Conservation (phyloP, 2,888 invertebrate species). For the Hypselothyrea guttata region DNA sequence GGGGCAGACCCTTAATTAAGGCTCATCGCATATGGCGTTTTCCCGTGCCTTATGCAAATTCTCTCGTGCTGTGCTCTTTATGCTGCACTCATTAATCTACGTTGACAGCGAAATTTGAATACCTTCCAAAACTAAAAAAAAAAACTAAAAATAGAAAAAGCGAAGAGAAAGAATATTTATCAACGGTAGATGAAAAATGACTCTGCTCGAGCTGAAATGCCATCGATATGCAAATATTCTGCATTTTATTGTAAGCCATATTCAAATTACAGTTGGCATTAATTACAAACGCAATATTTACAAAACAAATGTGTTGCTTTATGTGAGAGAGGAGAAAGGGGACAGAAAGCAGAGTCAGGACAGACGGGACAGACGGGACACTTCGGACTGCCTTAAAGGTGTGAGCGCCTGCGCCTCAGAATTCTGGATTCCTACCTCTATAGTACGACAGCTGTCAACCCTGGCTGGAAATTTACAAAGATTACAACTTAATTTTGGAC, state of each 20-base stretch:
- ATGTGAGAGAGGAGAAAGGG: no score
- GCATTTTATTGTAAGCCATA: conserved; percentile 30
- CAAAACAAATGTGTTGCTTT: conserved; percentile 82
- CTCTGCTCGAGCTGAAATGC: conserved; percentile 5
- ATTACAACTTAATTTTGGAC: conserved; percentile 81
- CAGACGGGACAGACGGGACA: conserved; percentile 3
- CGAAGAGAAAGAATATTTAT: conserved; percentile 48
- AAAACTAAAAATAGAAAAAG: no score
- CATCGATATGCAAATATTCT: conserved; percentile 34
- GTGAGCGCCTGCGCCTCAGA: conserved; percentile 38
- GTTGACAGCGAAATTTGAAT: conserved; percentile 56
- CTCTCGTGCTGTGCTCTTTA: conserved; percentile 8
- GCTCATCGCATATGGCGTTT: conserved; percentile 59
- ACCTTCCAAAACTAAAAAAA: neutral
- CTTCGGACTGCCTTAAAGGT: conserved; percentile 36
- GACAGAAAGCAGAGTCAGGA: no score
- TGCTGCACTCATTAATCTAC: conserved; percentile 59
- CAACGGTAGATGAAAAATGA: conserved; percentile 67
- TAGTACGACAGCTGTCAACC: conserved; percentile 74
- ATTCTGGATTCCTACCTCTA: no score
- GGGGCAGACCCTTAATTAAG: conserved; percentile 46
- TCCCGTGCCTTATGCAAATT: conserved; percentile 57
- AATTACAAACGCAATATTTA: conserved; percentile 82
- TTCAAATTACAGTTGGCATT: conserved; percentile 67
- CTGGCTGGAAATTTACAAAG: conserved; percentile 78